phyloP scores from a whole-genome alignment of 2,113 vertebrate species.

The Excalfactoria chinensis region DNA sequence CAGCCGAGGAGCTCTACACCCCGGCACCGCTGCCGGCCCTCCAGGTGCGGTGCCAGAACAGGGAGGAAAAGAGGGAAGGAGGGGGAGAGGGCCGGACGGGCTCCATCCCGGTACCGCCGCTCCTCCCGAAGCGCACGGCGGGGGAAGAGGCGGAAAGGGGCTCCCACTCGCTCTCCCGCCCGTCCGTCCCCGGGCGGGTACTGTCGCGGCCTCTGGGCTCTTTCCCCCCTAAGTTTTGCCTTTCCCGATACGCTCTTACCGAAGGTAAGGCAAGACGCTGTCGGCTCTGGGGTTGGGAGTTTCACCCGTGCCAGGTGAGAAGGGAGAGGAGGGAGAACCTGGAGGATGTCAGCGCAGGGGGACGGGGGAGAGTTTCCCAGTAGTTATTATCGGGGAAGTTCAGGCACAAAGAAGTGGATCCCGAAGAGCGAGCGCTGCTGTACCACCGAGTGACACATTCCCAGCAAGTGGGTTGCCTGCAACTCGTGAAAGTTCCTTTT shows the following conservation, averaged over 20 bases:
- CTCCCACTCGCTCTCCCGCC: too few relatives aligned
- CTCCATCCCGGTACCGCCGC: background rate
- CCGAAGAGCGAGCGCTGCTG: background rate
- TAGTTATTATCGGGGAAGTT: background rate
- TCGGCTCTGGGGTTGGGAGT: background rate
- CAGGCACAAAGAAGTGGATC: background rate
- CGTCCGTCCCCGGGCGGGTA: background rate
- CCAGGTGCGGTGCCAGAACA: background rate
- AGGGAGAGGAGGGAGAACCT: background rate
- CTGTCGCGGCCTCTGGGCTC: background rate
- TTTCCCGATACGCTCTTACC: background rate
- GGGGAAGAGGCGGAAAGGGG: background rate
- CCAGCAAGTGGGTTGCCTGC: background rate
- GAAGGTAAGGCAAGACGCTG: background rate
- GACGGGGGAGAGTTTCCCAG: background rate
- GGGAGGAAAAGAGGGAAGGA: background rate
- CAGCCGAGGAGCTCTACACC: background rate
- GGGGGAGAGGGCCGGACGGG: background rate
- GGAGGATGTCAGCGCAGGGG: rapidly evolving
- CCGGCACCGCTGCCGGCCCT: background rate
- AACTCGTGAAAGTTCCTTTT: slow-evolving; percentile 18
- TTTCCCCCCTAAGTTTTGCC: background rate
- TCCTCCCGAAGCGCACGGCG: background rate
- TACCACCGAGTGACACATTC: background rate
- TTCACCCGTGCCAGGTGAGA: background rate